Conservation (phyloP, 2,113 vertebrate species). For the Platichthys flesus region DNA sequence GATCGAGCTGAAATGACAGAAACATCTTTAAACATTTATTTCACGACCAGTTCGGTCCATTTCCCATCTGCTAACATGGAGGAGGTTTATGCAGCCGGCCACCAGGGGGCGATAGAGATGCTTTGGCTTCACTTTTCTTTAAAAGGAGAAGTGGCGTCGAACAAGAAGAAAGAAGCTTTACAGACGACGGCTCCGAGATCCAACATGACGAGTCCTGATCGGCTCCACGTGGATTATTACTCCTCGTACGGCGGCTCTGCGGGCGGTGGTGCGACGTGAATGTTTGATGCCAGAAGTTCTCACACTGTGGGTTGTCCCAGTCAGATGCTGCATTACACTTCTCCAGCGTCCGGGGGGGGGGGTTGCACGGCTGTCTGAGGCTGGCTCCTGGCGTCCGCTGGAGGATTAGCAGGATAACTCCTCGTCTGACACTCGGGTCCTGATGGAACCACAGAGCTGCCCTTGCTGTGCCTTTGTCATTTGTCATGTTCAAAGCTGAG, state of each 20-base stretch:
- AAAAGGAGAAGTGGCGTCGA: conserved; percentile 1
- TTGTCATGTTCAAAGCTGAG: conserved; percentile 56
- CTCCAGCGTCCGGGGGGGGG: conserved; percentile 11
- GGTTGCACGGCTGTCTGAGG: neutral
- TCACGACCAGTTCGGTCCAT: too few species aligned
- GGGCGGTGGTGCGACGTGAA: too few species aligned
- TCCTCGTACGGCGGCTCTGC: too few species aligned
- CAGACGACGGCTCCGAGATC: neutral
- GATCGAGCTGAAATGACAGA: too few species aligned
- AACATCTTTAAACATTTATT: too few species aligned
- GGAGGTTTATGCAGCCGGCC: too few species aligned
- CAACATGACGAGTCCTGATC: conserved; percentile 42
- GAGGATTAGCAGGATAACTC: neutral
- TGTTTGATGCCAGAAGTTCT: too few species aligned
- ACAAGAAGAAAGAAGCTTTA: conserved; percentile 11
- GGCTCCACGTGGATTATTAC: conserved; percentile 24
- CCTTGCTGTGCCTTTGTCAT: conserved; percentile 47
- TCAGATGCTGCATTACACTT: conserved; percentile 6
- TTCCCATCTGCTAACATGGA: too few species aligned
- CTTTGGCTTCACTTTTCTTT: too few species aligned
- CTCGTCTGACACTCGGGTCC: neutral
- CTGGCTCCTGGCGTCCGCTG: too few species aligned
- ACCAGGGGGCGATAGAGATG: too few species aligned
- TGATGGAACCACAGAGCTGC: conserved; percentile 24
- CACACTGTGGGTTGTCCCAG: too few species aligned